A percentile compares a stretch with the other conserved stretches of the same genome.
phyloP scores from a whole-genome alignment of 2,888 invertebrate genomes.

The Heliconius ismenius region DNA sequence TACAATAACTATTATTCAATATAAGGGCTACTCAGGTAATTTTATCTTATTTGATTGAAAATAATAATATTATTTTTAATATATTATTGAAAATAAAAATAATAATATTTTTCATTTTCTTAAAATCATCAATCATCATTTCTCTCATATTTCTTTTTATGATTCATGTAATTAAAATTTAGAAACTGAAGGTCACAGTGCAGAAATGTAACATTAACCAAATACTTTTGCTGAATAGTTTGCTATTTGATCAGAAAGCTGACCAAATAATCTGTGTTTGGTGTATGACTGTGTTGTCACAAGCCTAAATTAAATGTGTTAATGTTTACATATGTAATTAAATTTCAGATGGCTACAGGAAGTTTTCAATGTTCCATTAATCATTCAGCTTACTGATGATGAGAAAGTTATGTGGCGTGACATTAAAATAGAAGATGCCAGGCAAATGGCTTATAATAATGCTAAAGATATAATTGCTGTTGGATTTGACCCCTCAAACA shows the following conservation, averaged over 20 bases:
- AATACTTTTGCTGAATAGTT: too few relatives aligned
- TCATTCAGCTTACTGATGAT: conserved; percentile 99
- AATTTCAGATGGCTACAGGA: conserved; percentile 94
- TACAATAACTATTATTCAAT: background rate
- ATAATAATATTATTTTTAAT: too few relatives aligned
- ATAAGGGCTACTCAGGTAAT: too few relatives aligned
- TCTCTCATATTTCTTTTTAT: too few relatives aligned
- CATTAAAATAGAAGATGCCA: conserved; percentile 92
- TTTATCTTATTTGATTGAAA: too few relatives aligned
- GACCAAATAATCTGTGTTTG: too few relatives aligned
- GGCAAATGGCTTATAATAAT: conserved; percentile 93
- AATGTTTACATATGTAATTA: background rate
- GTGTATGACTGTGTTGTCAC: background rate
- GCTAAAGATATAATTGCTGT: conserved; percentile 98
- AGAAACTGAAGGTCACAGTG: too few relatives aligned
- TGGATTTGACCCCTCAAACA: conserved; percentile 96
- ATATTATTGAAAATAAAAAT: too few relatives aligned
- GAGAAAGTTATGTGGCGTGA: conserved; percentile 99
- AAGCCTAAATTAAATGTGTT: background rate
- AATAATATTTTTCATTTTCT: background rate
- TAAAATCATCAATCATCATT: background rate
- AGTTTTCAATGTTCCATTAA: conserved; percentile 95
- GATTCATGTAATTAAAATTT: too few relatives aligned
- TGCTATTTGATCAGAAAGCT: too few relatives aligned
- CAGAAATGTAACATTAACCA: too few relatives aligned